Evolutionary conservation across 2,888 invertebrate species (phyloP), one percentile per base, ranked within the genome.

Genomic region (Apamea monoglypha): DNA sequence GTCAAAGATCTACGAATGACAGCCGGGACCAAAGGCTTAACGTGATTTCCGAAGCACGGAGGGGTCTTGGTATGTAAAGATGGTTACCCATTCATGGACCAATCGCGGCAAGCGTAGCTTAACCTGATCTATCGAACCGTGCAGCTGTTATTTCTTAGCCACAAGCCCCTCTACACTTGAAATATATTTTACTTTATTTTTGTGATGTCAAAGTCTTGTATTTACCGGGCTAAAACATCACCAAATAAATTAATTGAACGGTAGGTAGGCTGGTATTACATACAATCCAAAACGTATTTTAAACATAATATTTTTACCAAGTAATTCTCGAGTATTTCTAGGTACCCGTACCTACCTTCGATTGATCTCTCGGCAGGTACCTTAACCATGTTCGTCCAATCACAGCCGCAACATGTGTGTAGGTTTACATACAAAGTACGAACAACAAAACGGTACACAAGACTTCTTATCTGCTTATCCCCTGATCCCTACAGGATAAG

Each of bases 401-500:
- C 66, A 63, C 21, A 50, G 29, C 50, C 61, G 8, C 53, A 14
- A 69, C 66, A 68, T 68, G 50, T 74, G 73, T 61, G 44, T 72
- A 70, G n/a, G n/a, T 32, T 21, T 50, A n/a, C 25, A 18, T 10
- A 77, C 44, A 86, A 81, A 76, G 68, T 53, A 79, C 74, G 47
- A 76, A 84, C 84, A 78, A 79, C 44, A 76, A 85, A 68, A 69
- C 69, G 73, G 50, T 36, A 76, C 76, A 71, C 84, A 80, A 85
- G 86, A 74, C 87, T 69, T 50, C 85, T 85, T 85, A 87, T 74
- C 71, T 83, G 74, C 85, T 87, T 81, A 87, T 86, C 85, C 32
- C 61, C 50, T 74, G 73, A 78, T 83, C 83, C 73, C 64, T 16
- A 70, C 72, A 61, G 76, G 78, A 74, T 87, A 84, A 76, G 81